Evolutionary conservation across 2,888 invertebrate species (phyloP).

Genomic region (Proisotoma minuta): DNA sequence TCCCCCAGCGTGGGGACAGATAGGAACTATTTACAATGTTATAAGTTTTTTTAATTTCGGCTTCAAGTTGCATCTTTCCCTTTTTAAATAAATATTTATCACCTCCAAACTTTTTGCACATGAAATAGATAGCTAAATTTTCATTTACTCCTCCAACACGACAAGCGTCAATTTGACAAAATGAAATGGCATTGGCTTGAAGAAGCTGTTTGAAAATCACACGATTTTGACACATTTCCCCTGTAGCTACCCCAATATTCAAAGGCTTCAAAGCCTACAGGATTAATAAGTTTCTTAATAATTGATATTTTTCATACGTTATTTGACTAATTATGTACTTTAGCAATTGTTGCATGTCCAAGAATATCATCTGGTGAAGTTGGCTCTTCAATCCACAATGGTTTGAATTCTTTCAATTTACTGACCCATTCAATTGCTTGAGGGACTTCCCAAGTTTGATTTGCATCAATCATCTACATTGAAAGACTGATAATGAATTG

Average conservation of each 20-base stretch:
- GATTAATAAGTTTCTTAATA: background rate
- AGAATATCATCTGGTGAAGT: constrained; percentile 85
- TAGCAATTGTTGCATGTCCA: constrained; percentile 76
- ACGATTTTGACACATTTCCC: constrained; percentile 87
- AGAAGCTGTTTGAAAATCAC: constrained; percentile 89
- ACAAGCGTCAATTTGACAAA: constrained; percentile 85
- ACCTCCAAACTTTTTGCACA: constrained; percentile 82
- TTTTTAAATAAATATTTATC: background rate
- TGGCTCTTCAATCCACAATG: constrained; percentile 84
- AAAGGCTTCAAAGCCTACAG: constrained; percentile 59
- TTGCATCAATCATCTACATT: constrained; percentile 75
- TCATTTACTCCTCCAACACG: constrained; percentile 85
- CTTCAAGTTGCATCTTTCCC: background rate
- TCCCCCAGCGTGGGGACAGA: constrained; percentile 93
- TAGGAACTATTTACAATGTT: constrained; percentile 63
- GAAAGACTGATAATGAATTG: background rate
- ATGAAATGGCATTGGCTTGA: constrained; percentile 73
- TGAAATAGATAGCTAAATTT: constrained; percentile 69
- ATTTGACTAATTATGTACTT: constrained; percentile 57
- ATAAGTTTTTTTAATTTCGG: constrained; percentile 8
- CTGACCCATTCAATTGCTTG: constrained; percentile 75
- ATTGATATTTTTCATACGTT: background rate
- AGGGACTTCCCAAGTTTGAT: constrained; percentile 81
- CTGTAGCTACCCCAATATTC: constrained; percentile 81
- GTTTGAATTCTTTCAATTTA: constrained; percentile 60